Base-by-base conservation (phyloP, 92 coral and sea anemone genomes). In the Zoanthus sansibaricus region DNA sequence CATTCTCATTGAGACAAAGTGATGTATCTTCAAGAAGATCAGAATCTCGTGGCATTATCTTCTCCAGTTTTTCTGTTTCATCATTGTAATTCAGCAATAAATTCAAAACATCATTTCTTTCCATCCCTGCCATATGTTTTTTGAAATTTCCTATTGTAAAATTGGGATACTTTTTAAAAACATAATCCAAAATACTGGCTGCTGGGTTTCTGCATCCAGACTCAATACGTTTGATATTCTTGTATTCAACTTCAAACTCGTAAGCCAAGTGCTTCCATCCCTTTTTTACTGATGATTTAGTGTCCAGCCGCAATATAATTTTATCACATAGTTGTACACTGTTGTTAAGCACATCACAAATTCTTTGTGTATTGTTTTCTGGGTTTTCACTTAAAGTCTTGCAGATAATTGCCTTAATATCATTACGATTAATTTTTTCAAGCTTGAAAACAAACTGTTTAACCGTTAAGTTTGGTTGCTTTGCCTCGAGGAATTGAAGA, bases 21-120 rank as follows among this genome's bases (percentile, higher is more conserved):
- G 85, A 80, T 5, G 66, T 62, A 11, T 80, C 64, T 64, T 80
- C 75, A 25, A 80, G 59, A 66, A 80, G 85, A 18, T 80, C 85
- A 0, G 85, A 80, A 9, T 80, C 85, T 80, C 17, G 66, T 80
- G 85, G 85, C 75, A 80, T 80, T 44, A 80, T 30, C 13, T 21
- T 21, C 44, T n/a, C 18, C n/a, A 80, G 7, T 68, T 11, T 64
- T 45, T 45, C 47, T 9, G 61, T 45, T 14, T 66, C 85, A 25
- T 47, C 85, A 3, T 7, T 0, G 25, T 3, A 61, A 9, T 14
- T 4, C 33, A 8, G 12, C 46, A 80, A 48, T 12, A 5, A 25
- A 64, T 46, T 61, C 73, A 80, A 3, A 13, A 80, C 75, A 80
- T 80, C 85, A 20, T 80, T 64, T 31, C 85, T 71, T 3, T 13